These are phyloP conservation scores for Antitype chi DNA, from an alignment of 2,888 invertebrate species.

Conservation along the genomic window DNA sequence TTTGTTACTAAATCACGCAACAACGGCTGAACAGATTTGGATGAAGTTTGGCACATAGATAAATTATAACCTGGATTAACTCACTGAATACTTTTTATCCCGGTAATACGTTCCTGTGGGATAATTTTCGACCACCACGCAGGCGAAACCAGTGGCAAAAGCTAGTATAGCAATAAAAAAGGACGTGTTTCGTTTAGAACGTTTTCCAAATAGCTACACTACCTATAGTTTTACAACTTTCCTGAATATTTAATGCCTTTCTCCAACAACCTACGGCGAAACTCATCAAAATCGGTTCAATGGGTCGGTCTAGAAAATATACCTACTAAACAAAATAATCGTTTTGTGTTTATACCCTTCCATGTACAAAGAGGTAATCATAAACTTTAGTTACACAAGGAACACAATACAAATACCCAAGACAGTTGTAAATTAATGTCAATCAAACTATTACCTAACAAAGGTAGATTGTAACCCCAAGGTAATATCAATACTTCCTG, in stretches of 20 bases:
- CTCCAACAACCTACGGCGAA: neutral
- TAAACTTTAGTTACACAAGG: conserved; percentile 13
- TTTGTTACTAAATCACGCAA: too few relatives aligned
- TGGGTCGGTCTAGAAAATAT: neutral
- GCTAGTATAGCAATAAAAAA: neutral
- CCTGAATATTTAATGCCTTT: neutral
- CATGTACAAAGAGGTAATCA: neutral
- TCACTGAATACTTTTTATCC: too few relatives aligned
- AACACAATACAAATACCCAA: conserved; percentile 5
- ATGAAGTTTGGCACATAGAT: too few relatives aligned
- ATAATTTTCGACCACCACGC: too few relatives aligned
- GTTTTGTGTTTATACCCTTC: neutral
- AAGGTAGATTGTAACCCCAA: conserved; percentile 7
- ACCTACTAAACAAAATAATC: neutral
- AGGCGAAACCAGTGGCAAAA: too few relatives aligned
- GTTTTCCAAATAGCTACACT: neutral
- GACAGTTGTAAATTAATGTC: conserved; percentile 39
- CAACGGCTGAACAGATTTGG: too few relatives aligned
- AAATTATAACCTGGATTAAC: too few relatives aligned
- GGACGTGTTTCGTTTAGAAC: neutral
- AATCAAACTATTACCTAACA: conserved; percentile 39
- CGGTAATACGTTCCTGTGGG: too few relatives aligned
- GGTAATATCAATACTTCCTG: conserved; percentile 22
- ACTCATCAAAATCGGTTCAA: conserved; percentile 12
- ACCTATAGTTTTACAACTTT: neutral